Conservation (phyloP, 2,113 vertebrate species). For the Nematolebias whitei region DNA sequence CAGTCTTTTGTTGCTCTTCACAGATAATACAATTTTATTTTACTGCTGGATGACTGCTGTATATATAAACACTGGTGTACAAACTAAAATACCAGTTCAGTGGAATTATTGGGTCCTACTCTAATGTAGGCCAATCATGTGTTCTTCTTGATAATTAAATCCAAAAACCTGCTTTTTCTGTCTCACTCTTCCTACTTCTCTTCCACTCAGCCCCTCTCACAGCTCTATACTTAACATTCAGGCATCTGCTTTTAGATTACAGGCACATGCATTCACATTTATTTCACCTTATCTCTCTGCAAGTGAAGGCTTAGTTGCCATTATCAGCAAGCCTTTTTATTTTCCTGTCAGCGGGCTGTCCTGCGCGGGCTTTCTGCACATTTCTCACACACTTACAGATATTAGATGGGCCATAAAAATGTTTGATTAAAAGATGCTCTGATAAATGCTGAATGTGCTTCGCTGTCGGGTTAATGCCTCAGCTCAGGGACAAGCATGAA, state of each 20-base stretch:
- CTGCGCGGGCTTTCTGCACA: conserved; percentile 24
- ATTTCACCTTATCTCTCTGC: conserved; percentile 62
- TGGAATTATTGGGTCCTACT: conserved; percentile 44
- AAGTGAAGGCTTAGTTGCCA: conserved; percentile 46
- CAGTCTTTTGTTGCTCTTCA: conserved; percentile 51
- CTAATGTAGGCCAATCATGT: conserved; percentile 28
- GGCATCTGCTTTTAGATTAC: conserved; percentile 36
- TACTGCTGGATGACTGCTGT: conserved; percentile 27
- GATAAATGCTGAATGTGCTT: conserved; percentile 61
- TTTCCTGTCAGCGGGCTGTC: conserved; percentile 55
- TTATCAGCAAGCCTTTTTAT: conserved; percentile 63
- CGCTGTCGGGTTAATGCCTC: conserved; percentile 11
- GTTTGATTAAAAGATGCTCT: conserved; percentile 72
- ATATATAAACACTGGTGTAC: conserved; percentile 38
- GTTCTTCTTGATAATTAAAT: conserved; percentile 64
- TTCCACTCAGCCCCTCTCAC: conserved; percentile 2
- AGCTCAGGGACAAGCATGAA: conserved; percentile 33
- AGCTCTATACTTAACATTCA: conserved; percentile 49
- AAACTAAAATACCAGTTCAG: conserved; percentile 40
- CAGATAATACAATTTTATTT: conserved; percentile 49
- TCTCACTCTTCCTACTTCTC: conserved; percentile 19
- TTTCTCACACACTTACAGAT: conserved; percentile 60
- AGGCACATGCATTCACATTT: conserved; percentile 56
- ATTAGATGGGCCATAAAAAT: conserved; percentile 72
- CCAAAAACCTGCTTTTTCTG: conserved; percentile 12